Percentiles rank a stretch among this genome's conserved stretches.
Evolutionary conservation across 2,797 vertebrate genomes (phyloP).

Genomic region (Pogonophryne albipinna): DNA sequence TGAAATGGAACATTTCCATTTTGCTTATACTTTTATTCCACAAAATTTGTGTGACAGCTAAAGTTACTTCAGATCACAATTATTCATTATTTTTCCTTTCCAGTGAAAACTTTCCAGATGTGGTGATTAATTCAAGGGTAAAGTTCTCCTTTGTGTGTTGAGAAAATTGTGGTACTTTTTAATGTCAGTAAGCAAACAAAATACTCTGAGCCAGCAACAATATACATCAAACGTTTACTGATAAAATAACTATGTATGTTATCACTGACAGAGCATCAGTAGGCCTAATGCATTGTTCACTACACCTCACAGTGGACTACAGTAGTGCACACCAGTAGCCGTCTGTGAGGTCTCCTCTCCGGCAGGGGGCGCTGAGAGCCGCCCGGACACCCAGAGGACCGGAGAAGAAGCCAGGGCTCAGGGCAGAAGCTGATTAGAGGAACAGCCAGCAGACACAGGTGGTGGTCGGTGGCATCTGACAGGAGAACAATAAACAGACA

Average conservation of each 20-base stretch:
- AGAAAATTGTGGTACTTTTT: background rate
- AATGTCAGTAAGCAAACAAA: too few species aligned
- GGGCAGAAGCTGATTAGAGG: slow-evolving; percentile 31
- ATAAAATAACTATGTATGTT: too few species aligned
- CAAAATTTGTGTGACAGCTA: background rate
- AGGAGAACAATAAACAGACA: background rate
- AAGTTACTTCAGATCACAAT: background rate
- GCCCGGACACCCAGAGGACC: background rate
- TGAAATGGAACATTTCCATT: too few species aligned
- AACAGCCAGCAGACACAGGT: slow-evolving; percentile 20
- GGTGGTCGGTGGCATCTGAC: background rate
- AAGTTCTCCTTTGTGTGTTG: background rate
- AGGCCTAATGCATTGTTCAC: background rate
- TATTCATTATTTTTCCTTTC: too few species aligned
- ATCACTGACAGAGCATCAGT: background rate
- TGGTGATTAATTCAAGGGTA: background rate
- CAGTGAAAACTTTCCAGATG: background rate
- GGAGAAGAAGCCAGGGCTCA: slow-evolving; percentile 54
- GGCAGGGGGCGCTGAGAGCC: slow-evolving; percentile 51
- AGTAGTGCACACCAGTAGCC: background rate
- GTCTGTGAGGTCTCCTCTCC: slow-evolving; percentile 25
- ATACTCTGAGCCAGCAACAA: too few species aligned
- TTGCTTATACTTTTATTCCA: too few species aligned
- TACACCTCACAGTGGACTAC: background rate
- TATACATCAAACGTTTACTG: too few species aligned